Conservation (phyloP, 2,797 vertebrate species). For the Lutjanus argentimaculatus region DNA sequence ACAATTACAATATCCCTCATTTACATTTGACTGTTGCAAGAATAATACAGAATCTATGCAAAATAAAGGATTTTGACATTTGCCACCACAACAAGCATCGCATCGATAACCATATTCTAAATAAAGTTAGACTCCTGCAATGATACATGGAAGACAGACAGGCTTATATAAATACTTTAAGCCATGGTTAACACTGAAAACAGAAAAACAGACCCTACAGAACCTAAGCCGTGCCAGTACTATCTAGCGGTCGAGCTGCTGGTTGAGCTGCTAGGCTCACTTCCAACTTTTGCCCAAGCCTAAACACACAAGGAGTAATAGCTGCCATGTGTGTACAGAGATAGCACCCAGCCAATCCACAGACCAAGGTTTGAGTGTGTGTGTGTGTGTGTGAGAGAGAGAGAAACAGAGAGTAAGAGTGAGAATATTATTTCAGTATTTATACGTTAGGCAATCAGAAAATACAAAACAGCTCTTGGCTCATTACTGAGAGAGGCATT, state of each 20-base stretch:
- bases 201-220: constrained; percentile 19
- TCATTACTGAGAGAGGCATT: constrained; percentile 31
- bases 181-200: constrained; percentile 19
- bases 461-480: constrained; percentile 40
- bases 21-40: background rate
- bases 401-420: background rate
- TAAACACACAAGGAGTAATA: constrained; percentile 74
- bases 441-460: constrained; percentile 37
- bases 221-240: constrained; percentile 21
- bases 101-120: background rate
- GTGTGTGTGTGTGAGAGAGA: constrained; percentile 2
- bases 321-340: constrained; percentile 75
- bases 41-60: background rate
- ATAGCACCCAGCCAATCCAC: constrained; percentile 65
- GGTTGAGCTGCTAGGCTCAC: constrained; percentile 29
- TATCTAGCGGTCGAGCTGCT: constrained; percentile 31
- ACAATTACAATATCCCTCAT: too few relatives aligned
- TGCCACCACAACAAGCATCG: background rate
- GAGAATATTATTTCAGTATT: constrained; percentile 40
- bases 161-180: constrained; percentile 6
- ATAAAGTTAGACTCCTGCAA: background rate
- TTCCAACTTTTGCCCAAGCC: constrained; percentile 58
- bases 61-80: background rate
- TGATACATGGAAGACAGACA: constrained; percentile 11
- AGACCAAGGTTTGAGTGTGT: constrained; percentile 36